phyloP scores from a whole-genome alignment of 2,888 invertebrate species.

The Diarsia dahlii region DNA sequence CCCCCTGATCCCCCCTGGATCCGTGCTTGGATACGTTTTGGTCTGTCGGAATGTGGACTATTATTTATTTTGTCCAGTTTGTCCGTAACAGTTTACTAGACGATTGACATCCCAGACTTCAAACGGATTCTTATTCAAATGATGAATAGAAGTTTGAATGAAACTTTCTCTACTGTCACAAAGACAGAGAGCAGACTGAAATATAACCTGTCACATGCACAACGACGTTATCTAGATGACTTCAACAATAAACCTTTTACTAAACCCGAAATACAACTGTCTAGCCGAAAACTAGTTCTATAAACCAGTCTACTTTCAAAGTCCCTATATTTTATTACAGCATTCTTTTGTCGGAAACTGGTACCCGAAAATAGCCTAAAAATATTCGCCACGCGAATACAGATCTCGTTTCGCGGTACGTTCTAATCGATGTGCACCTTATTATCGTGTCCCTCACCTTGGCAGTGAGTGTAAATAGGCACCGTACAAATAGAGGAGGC shows the following conservation, averaged over 20 bases:
- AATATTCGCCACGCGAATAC: constrained; percentile 15
- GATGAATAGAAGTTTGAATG: constrained; percentile 20
- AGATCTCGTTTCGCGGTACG: constrained; percentile 38
- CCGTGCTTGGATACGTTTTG: too few species aligned
- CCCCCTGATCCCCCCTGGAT: too few species aligned
- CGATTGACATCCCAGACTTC: not conserved
- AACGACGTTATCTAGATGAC: constrained; percentile 48
- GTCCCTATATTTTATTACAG: constrained; percentile 44
- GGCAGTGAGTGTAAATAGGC: constrained; percentile 80
- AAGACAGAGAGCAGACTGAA: constrained; percentile 9
- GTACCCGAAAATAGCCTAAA: not conserved
- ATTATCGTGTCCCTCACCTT: constrained; percentile 83
- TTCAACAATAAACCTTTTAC: constrained; percentile 51
- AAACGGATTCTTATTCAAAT: constrained; percentile 3
- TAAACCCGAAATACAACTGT: constrained; percentile 41
- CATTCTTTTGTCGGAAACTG: constrained; percentile 20
- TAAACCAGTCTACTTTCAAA: constrained; percentile 51
- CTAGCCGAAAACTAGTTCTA: constrained; percentile 55
- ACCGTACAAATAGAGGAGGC: constrained; percentile 73
- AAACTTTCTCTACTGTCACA: constrained; percentile 37
- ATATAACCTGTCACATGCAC: constrained; percentile 20
- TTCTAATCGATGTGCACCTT: constrained; percentile 60
- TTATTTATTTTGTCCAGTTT: not conserved
- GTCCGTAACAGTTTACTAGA: not conserved
- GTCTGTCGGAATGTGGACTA: not conserved